phyloP scores from a whole-genome alignment of 2,113 vertebrate genomes.

The Cyanoramphus novaezelandiae region DNA sequence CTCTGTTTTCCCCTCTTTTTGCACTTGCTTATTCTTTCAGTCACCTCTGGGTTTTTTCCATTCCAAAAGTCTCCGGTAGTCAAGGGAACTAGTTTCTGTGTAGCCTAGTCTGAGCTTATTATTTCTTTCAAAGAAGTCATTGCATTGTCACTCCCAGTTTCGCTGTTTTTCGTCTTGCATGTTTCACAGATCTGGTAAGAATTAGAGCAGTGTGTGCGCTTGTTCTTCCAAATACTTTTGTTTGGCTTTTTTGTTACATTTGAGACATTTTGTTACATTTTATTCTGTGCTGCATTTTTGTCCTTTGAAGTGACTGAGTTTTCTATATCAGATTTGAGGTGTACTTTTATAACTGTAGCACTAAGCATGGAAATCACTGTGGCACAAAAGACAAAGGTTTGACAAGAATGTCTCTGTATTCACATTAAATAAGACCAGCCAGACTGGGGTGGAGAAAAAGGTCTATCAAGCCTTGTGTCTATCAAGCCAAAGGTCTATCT shows the following conservation, averaged over 20 bases:
- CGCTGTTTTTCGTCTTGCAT: neutral
- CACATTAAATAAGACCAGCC: neutral
- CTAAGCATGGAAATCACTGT: neutral
- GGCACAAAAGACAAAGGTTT: neutral
- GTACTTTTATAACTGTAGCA: neutral
- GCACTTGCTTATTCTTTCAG: conserved; percentile 35
- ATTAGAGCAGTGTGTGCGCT: neutral
- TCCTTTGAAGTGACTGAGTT: neutral
- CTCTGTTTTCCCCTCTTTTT: conserved; percentile 21
- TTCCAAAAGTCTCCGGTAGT: conserved; percentile 53
- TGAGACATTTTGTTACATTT: neutral
- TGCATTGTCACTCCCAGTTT: conserved; percentile 37
- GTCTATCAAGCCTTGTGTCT: neutral
- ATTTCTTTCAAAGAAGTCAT: conserved; percentile 46
- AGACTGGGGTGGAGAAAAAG: neutral
- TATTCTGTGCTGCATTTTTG: neutral
- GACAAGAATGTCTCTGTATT: neutral
- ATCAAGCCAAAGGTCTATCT: neutral
- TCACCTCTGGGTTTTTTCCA: conserved; percentile 54
- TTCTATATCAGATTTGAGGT: neutral
- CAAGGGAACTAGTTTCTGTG: conserved; percentile 62
- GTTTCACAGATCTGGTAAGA: neutral
- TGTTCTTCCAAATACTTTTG: neutral
- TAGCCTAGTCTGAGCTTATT: conserved; percentile 51
- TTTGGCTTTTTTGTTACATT: neutral